These are phyloP conservation scores for Podiceps cristatus DNA, from an alignment of 2,113 vertebrate genomes.

Conservation along the genomic window DNA sequence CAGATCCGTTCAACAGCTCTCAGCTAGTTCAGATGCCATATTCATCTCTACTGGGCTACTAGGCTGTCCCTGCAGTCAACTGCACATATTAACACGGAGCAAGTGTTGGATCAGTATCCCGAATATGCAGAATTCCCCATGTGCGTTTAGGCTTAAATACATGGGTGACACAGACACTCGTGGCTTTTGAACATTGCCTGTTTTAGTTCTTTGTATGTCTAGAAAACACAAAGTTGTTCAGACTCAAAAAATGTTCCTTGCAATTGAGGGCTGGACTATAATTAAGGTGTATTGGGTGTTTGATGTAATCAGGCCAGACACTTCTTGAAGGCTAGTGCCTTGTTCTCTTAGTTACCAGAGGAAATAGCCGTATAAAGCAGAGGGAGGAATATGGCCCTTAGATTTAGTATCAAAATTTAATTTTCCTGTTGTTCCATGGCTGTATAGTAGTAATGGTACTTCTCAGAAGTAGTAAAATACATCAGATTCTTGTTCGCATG, in stretches of 20 bases:
- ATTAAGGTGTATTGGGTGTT: neutral
- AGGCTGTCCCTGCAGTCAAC: neutral
- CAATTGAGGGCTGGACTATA: neutral
- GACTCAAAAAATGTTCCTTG: neutral
- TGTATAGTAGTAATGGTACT: neutral
- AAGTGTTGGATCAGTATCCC: neutral
- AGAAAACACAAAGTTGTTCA: neutral
- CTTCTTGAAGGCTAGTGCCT: neutral
- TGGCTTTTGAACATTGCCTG: neutral
- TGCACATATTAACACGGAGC: fast-evolving
- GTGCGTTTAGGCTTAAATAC: neutral
- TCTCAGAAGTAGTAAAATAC: neutral
- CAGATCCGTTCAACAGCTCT: neutral
- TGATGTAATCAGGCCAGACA: neutral
- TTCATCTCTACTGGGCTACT: neutral
- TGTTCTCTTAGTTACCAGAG: neutral
- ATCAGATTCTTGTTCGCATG: neutral
- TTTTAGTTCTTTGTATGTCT: fast-evolving
- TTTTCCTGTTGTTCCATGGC: neutral
- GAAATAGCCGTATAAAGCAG: neutral
- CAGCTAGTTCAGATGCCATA: neutral
- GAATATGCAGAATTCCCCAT: neutral
- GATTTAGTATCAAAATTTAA: neutral
- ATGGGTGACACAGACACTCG: neutral
- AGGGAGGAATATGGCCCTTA: neutral